phyloP scores from a whole-genome alignment of 2,888 invertebrate species.

The Papilio gigon region DNA sequence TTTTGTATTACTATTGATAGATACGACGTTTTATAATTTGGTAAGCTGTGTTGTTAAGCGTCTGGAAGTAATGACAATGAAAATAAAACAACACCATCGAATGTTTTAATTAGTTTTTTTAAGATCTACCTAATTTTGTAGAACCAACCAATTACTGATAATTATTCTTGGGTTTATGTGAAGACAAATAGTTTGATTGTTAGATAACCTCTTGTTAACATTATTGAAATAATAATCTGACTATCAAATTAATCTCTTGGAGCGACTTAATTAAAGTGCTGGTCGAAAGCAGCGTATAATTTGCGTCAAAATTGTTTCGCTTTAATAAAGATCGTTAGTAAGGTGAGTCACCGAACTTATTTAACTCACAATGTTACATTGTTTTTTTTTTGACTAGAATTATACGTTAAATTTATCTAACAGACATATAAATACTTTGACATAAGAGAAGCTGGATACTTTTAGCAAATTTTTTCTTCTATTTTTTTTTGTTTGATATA shows the following conservation, averaged over 20 bases:
- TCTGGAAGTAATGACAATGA: background rate
- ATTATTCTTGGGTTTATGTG: conserved; percentile 19
- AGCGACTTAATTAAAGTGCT: conserved; percentile 77
- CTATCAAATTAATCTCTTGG: conserved; percentile 77
- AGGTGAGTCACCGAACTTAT: conserved; percentile 62
- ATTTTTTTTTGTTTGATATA: no score
- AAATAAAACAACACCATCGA: background rate
- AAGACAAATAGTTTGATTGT: conserved; percentile 65
- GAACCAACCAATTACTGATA: background rate
- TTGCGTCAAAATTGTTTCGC: conserved; percentile 78
- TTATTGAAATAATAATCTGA: conserved; percentile 77
- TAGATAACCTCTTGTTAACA: conserved; percentile 67
- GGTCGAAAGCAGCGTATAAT: conserved; percentile 75
- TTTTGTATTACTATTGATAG: background rate
- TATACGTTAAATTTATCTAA: conserved; percentile 68
- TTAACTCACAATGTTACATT: conserved; percentile 72
- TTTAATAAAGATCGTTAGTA: conserved; percentile 72
- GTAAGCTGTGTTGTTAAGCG: background rate
- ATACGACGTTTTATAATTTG: background rate
- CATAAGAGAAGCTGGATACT: no score
- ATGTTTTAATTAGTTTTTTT: background rate
- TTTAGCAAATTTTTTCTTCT: no score
- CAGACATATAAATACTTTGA: conserved; percentile 53
- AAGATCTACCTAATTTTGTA: background rate
- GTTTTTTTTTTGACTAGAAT: conserved; percentile 78